Base-by-base conservation (phyloP, 2,888 invertebrate genomes). In the Gymnocheta viridis region DNA sequence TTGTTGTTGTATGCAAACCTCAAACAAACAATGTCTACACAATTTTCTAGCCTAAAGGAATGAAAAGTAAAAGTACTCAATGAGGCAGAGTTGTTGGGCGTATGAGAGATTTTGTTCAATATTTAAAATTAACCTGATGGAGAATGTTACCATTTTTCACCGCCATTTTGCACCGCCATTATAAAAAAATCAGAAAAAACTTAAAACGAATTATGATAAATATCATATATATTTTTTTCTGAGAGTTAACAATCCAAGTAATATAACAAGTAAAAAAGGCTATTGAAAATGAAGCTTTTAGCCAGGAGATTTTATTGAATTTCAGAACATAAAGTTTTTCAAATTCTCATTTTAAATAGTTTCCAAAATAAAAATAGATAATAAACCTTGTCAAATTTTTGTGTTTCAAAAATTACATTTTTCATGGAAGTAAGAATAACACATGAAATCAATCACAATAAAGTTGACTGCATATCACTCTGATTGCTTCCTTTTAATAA, bases 71-170 rank as follows among this genome's bases (percentile, higher is more conserved):
- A 69, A 60, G 38, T n/a, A 38, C 38, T 35, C 17, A 10, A 35
- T 60, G 22, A 32, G 14, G 29, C 17, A 47, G 19, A 14, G 0
- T 49, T 38, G 24, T 24, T 19, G n/a, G 14, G 14, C 32, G 32
- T n/a, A 22, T 29, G 4, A 24, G 35, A 14, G 54, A 41, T 67
- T 17, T 4, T 44, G 44, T 58, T 58, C 56, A 67, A 67, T 77
- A 67, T 49, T 58, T 67, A 0, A 38, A 60, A 77, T 77, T 77
- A 77, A 58, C 67, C 19, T 69, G 77, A 77, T 77, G 35, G 56
- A 58, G 32, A 32, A 32, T n/a, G 41, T 2, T 24, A 27, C 10
- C n/a, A 1, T 22, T 67, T 51, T 24, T 7, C 7, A n/a, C n/a
- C n/a, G n/a, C n/a, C n/a, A n/a, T n/a, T n/a, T n/a, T n/a, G n/a